phyloP scores from a whole-genome alignment of 2,113 vertebrate species.

The Gobius niger region DNA sequence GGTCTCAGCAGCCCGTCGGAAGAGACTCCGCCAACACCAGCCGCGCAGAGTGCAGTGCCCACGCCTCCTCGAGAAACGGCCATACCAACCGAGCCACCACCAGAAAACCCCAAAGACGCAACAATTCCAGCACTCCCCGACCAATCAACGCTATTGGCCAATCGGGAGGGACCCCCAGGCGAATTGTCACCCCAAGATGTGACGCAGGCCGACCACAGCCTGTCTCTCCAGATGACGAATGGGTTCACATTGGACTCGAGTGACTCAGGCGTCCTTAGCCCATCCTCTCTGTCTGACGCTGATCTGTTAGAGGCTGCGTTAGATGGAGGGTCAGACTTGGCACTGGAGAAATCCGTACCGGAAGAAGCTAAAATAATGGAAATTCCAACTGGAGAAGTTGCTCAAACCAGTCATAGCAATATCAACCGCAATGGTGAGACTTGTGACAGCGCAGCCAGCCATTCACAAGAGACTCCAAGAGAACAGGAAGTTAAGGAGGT shows the following conservation, averaged over 20 bases:
- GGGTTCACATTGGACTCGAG: constrained; percentile 43
- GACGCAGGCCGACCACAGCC: background rate
- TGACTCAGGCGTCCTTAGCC: constrained; percentile 39
- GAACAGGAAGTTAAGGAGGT: constrained; percentile 11
- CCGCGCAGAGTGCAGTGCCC: constrained; percentile 1
- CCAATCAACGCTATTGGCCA: constrained; percentile 10
- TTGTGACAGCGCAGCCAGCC: constrained; percentile 21
- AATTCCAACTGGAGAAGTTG: background rate
- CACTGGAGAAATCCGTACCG: constrained; percentile 4
- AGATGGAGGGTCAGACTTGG: constrained; percentile 35
- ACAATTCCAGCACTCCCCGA: constrained; percentile 6
- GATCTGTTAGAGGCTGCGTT: constrained; percentile 41
- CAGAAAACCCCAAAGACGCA: background rate
- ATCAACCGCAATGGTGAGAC: constrained; percentile 14
- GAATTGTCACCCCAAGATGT: background rate
- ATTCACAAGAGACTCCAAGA: constrained; percentile 21
- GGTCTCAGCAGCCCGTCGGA: constrained; percentile 38
- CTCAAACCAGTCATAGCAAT: constrained; percentile 17
- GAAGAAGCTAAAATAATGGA: constrained; percentile 26
- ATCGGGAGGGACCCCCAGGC: constrained; percentile 4
- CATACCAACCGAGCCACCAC: background rate
- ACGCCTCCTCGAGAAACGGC: constrained; percentile 22
- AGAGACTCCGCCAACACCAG: constrained; percentile 17
- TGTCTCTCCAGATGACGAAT: constrained; percentile 28
- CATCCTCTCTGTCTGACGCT: constrained; percentile 50